Evolutionary conservation across 2,113 vertebrate genomes (phyloP), one percentile per base, ranked within the genome.

Genomic region (Meriones unguiculatus): DNA sequence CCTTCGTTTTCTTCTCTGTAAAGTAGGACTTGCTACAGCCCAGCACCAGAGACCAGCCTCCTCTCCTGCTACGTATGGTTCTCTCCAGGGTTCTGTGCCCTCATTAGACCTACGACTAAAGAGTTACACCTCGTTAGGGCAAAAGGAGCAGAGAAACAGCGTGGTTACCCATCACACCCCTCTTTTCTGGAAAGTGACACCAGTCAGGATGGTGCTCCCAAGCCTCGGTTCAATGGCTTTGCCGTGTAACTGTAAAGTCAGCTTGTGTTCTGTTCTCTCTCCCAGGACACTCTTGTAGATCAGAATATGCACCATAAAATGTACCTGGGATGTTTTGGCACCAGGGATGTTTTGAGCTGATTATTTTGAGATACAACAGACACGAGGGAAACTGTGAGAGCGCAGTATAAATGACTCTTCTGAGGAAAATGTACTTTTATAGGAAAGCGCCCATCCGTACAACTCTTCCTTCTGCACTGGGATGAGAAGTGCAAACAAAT

Each of bases 1-100:
- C 13, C 72, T 41, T 93, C n/a, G 8, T 30, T 77, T 89, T 90
- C 75, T 28, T 65, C 30, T 93, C 88, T 95, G 62, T 75, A 89
- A 93, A 92, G 52, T 57, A 81, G 41, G n/a, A 54, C 50, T 77
- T 35, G 28, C 67, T 65, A 28, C 18, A 86, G 30, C 18, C 57
- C 46, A 32, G 22, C 57, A 30, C 41, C 54, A 67, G 59, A 64
- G 10, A 65, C 69, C 9, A 8, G 2, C 76, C 46, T 46, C 24
- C 52, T 78, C 41, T 87, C 54, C 59, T 57, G 54, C 62, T 75
- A n/a, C 75, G 57, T 15, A 7, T 0, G 14, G 28, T 62, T 72
- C 81, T 90, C 76, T 50, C 6, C 70, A 73, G 72, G 1, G 10
- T 78, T 67, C 75, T 12, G 15, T 1, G 35, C 7, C 20, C 28